Evolutionary conservation across 2,113 vertebrate species (phyloP), one percentile per base, ranked within the genome.

Genomic region (Onychorhynchus coronatus): DNA sequence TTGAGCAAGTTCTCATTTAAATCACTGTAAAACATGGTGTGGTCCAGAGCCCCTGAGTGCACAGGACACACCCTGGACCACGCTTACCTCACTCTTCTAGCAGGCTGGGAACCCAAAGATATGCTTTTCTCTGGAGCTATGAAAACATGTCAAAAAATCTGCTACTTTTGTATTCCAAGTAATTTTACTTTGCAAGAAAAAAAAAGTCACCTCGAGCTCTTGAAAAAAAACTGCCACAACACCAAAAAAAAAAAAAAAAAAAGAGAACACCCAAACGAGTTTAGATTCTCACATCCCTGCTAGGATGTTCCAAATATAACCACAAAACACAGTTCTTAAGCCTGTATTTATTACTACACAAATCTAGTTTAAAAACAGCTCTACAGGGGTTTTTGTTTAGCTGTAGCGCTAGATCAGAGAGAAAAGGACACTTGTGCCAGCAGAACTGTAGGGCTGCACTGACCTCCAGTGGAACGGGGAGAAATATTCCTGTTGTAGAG

Each of bases 381-480:
- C 91, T 94, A 91, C 68, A 70, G 84, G 92, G 59, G 78, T 75
- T 96, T 94, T 66, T 75, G 88, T 37, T 89, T 41, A 80, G 94
- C 89, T 88, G 68, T 1, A 22, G 37, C 62, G 12, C 58, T 67
- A 7, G 87, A 81, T 33, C 65, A 71, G 52, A 74, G 70, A 2
- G n/a, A n/a, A 67, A 80, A 88, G 95, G 61, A 50, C 52, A n/a
- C n/a, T 7, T 7, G 9, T 71, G 42, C 21, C 7, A 28, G 75
- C 56, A 75, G 47, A 98, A 97, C 79, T 82, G 65, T 86, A 76
- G 55, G 80, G 97, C 76, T 90, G 89, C 95, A 97, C 97, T 98
- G 98, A 98, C 97, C 98, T 97, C 98, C 97, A 96, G 98, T 98
- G 98, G 98, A 97, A 95, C 42, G 33, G 9, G 16, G 16, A 67